Evolutionary conservation across 2,113 vertebrate genomes (phyloP).

Genomic region (Rattus rattus): DNA sequence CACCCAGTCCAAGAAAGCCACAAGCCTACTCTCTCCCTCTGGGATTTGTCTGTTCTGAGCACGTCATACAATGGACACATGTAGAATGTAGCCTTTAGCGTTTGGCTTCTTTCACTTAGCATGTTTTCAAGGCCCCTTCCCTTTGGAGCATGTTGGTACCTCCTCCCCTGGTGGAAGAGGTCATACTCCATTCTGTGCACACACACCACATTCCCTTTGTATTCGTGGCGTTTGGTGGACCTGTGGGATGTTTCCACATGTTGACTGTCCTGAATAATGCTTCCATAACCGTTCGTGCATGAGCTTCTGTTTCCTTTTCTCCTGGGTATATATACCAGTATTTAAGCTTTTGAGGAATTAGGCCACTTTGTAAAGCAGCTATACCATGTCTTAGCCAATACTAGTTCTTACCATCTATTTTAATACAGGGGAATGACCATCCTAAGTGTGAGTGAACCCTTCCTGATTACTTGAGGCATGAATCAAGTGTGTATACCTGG

Average conservation of each 20-base stretch:
- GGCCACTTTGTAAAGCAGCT: background rate
- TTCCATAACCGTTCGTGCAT: background rate
- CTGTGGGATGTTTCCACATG: slow-evolving; percentile 20
- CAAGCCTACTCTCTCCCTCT: background rate
- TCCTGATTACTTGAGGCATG: background rate
- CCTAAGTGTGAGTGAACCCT: slow-evolving; percentile 9
- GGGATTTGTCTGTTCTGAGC: background rate
- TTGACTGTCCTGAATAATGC: background rate
- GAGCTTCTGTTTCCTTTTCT: slow-evolving; percentile 6
- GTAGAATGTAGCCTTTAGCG: background rate
- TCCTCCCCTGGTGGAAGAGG: background rate
- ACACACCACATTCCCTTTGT: background rate
- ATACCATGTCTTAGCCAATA: background rate
- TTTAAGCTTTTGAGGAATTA: slow-evolving; percentile 4
- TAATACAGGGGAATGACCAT: background rate
- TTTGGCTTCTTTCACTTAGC: background rate
- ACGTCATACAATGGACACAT: background rate
- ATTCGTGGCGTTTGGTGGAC: background rate
- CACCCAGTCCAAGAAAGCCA: background rate
- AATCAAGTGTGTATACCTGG: background rate
- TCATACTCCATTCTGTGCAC: background rate
- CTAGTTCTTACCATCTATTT: background rate
- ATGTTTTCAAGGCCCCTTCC: background rate
- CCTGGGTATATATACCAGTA: background rate
- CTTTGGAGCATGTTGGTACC: background rate